Conservation (phyloP, 2,888 invertebrate genomes). For the Orchestes rusci region DNA sequence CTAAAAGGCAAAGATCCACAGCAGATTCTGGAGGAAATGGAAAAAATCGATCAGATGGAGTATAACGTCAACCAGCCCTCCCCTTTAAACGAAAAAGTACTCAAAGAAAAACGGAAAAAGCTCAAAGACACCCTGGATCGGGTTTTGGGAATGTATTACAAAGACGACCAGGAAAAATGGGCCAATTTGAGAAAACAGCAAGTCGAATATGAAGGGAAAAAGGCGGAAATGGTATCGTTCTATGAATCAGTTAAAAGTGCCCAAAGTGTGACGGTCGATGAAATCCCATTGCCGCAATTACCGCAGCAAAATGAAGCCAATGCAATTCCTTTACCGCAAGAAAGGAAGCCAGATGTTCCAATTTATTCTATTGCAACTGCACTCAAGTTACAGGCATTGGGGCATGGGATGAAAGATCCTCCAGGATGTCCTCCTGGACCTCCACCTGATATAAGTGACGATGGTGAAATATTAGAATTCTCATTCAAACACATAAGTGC, state of each 20-base stretch:
- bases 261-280: slow-evolving; percentile 90
- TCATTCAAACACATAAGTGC: slow-evolving; percentile 27
- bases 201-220: slow-evolving; percentile 85
- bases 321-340: slow-evolving; percentile 41
- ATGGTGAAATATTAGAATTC: slow-evolving; percentile 52
- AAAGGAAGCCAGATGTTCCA: slow-evolving; percentile 42
- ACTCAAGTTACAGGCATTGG: slow-evolving; percentile 41
- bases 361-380: slow-evolving; percentile 45
- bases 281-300: slow-evolving; percentile 84
- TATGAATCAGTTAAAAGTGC: slow-evolving; percentile 94
- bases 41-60: slow-evolving; percentile 98
- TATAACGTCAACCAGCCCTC: slow-evolving; percentile 93
- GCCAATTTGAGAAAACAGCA: slow-evolving; percentile 84
- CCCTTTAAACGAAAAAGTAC: slow-evolving; percentile 90
- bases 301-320: slow-evolving; percentile 43
- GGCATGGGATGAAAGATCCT: slow-evolving; percentile 49
- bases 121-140: slow-evolving; percentile 90
- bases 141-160: slow-evolving; percentile 92
- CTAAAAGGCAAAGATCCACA: slow-evolving; percentile 96
- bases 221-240: slow-evolving; percentile 81
- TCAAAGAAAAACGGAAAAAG: slow-evolving; percentile 94
- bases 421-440: slow-evolving; percentile 85
- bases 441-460: slow-evolving; percentile 64
- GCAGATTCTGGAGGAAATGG: slow-evolving; percentile 91
- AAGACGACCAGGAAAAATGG: slow-evolving; percentile 94